Base-by-base conservation (phyloP, 2,797 vertebrate species). In the Falco naumanni region DNA sequence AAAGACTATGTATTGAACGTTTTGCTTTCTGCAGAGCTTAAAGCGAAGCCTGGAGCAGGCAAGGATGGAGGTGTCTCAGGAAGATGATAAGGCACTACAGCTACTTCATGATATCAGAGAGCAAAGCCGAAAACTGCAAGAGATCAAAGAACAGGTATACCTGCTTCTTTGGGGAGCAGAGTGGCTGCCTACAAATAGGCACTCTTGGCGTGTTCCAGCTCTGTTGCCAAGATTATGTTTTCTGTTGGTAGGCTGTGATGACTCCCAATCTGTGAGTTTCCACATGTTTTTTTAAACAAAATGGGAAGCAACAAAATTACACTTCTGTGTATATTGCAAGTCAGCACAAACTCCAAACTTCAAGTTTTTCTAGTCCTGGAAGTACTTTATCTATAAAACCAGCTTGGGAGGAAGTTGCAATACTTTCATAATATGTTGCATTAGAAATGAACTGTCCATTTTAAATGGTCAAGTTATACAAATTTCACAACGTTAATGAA, bases 1-100 rank as follows among this genome's bases (percentile, higher is more conserved):
- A 72, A 93, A 93, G 91, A 89, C 91, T 91, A 16, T 97, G 96
- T 94, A 96, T 98, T 98, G 97, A 98, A 98, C 96, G 50, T 92
- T 97, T 97, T 98, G 87, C 97, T 98, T 97, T 98, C 98, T 95
- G 87, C 98, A 99, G 99, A 99, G 99, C 98, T 98, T 99, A 96
- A 99, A 99, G 98, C 99, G 98, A 95, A 99, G 99, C 98, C 98
- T 99, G 98, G 99, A 99, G 94, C 99, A 99, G 98, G 99, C 99
- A 57, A 98, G 99, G 80, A 99, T 99, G 98, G 99, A 99, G 86
- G 99, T 99, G 93, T 99, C 99, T 95, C 99, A 99, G 98, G 99
- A 99, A 97, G 99, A 99, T 80, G 99, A 99, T 97, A 99, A 99
- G 97, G 99, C 99, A 5, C 98, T 99, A 82, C 99, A 99, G 97